Evolutionary conservation across 2,888 invertebrate species (phyloP).

Genomic region (Stenodera caucasica): DNA sequence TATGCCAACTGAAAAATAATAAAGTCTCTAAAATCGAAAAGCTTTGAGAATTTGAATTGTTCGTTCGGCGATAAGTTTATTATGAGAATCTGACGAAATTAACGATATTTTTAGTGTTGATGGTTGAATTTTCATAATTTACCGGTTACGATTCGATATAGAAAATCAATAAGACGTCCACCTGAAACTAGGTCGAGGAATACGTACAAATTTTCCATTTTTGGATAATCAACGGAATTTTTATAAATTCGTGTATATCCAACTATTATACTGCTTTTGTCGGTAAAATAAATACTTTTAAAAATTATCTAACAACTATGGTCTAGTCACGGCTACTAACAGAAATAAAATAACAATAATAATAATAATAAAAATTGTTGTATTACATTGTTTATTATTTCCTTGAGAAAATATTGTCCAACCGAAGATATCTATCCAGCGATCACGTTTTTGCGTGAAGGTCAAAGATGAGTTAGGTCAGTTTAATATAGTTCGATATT

Average conservation of each 20-base stretch:
- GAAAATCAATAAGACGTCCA: neutral
- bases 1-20: no score
- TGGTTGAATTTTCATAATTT: neutral
- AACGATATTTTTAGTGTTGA: neutral
- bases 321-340: slow-evolving; percentile 14
- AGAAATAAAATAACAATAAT: no score
- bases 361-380: no score
- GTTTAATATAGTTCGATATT: neutral
- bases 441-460: slow-evolving; percentile 25
- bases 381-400: neutral
- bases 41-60: no score
- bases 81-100: neutral
- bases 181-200: neutral
- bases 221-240: neutral
- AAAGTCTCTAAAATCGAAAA: no score
- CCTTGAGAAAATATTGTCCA: neutral
- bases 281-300: neutral
- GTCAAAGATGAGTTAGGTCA: slow-evolving; percentile 30
- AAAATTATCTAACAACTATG: neutral
- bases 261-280: neutral
- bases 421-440: neutral
- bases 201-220: neutral
- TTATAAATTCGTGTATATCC: neutral
- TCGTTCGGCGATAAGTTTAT: no score
- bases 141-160: neutral